phyloP scores from a whole-genome alignment of 1,140 invertebrate genomes.

The Diploscapter pachys region DNA sequence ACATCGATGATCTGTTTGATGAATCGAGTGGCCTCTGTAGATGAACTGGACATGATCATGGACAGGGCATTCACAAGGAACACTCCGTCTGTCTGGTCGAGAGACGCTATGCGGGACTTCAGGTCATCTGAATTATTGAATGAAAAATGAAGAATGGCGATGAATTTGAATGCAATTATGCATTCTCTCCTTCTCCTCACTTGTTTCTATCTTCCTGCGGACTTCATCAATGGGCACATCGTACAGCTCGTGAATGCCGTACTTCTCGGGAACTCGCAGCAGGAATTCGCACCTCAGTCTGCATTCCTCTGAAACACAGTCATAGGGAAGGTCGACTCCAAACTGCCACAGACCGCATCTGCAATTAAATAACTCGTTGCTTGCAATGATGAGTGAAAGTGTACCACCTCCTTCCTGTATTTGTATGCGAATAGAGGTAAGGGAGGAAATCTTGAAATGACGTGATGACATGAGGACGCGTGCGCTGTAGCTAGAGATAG shows the following conservation, averaged over 20 bases:
- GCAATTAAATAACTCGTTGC: background rate
- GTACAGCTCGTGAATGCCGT: conserved; percentile 24
- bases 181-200: conserved; percentile 10
- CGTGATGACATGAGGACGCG: no score
- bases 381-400: no score
- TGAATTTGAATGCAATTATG: no score
- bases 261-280: conserved; percentile 15
- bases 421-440: no score
- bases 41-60: conserved; percentile 22
- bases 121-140: no score
- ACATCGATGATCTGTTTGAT: conserved; percentile 33
- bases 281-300: conserved; percentile 24
- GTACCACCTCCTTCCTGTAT: no score
- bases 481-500: no score
- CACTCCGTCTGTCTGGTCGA: conserved; percentile 24
- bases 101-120: background rate
- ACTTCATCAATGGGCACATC: conserved; percentile 22
- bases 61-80: conserved; percentile 33
- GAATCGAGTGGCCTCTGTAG: conserved; percentile 8
- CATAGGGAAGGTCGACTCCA: conserved; percentile 32
- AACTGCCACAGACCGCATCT: conserved; percentile 35
- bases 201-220: background rate
- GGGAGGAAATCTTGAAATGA: no score
- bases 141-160: no score
- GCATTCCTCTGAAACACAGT: conserved; percentile 33